These are phyloP conservation scores for Lycocerus yunnanus DNA, from an alignment of 2,888 invertebrate genomes.

Conservation along the genomic window DNA sequence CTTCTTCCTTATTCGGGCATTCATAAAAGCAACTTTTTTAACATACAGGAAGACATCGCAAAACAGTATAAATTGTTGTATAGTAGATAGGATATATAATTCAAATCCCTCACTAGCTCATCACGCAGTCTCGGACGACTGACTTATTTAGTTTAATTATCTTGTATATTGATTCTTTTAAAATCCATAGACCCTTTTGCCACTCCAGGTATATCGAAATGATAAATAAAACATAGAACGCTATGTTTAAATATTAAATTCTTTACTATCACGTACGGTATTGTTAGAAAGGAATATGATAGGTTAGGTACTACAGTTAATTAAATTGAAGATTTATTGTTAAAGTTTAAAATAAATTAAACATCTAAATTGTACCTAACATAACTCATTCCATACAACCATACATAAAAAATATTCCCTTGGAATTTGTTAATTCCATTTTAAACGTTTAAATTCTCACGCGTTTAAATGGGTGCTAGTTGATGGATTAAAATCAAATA, in stretches of 20 bases:
- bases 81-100: too few relatives aligned
- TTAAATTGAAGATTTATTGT: too few relatives aligned
- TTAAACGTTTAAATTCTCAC: neutral
- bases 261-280: too few relatives aligned
- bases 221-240: neutral
- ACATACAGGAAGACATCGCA: too few relatives aligned
- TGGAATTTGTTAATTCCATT: neutral
- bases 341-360: neutral
- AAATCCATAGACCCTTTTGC: neutral
- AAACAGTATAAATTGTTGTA: too few relatives aligned
- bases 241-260: neutral
- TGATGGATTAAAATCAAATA: neutral
- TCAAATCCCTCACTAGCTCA: too few relatives aligned
- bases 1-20: too few relatives aligned
- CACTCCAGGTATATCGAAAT: neutral
- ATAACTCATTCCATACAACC: neutral
- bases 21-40: too few relatives aligned
- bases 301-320: too few relatives aligned
- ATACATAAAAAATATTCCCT: neutral
- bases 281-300: too few relatives aligned
- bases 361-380: neutral
- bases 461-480: neutral
- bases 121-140: neutral
- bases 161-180: neutral
- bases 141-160: too few relatives aligned